These are phyloP conservation scores for Maconellicoccus hirsutus DNA, from an alignment of 1,140 invertebrate genomes.

Conservation along the genomic window DNA sequence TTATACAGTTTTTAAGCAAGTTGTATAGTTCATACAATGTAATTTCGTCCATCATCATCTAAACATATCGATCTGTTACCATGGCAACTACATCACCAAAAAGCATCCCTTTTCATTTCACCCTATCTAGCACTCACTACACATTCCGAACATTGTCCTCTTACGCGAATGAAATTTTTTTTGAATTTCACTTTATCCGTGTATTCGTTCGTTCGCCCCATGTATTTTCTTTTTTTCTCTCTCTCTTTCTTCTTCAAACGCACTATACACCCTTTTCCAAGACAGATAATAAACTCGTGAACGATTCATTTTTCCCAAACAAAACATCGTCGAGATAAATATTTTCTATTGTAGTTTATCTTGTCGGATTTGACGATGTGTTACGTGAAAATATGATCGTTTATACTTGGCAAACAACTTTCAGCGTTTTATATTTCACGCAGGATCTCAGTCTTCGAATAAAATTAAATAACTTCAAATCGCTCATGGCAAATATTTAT, in stretches of 20 bases:
- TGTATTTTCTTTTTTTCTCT: background rate
- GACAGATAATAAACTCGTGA: background rate
- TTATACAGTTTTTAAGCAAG: background rate
- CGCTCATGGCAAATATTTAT: too few relatives aligned
- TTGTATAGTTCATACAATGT: slow-evolving; percentile 4
- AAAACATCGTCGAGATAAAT: background rate
- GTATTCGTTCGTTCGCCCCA: background rate
- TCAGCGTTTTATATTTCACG: too few relatives aligned
- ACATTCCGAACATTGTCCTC: slow-evolving; percentile 2
- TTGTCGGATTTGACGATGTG: background rate
- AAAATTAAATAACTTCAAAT: too few relatives aligned
- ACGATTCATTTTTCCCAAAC: slow-evolving; percentile 3
- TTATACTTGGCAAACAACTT: too few relatives aligned
- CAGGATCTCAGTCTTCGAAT: too few relatives aligned
- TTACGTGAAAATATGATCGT: background rate
- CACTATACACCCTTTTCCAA: background rate
- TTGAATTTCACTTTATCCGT: background rate
- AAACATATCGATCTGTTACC: background rate
- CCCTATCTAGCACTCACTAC: background rate
- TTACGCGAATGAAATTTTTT: background rate
- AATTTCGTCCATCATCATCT: slow-evolving; percentile 8
- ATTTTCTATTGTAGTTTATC: slow-evolving; percentile 1
- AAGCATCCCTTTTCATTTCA: background rate
- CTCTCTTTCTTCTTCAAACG: background rate
- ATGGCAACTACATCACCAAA: background rate